Conservation (phyloP, 2,797 vertebrate genomes). For the Capromys pilorides region DNA sequence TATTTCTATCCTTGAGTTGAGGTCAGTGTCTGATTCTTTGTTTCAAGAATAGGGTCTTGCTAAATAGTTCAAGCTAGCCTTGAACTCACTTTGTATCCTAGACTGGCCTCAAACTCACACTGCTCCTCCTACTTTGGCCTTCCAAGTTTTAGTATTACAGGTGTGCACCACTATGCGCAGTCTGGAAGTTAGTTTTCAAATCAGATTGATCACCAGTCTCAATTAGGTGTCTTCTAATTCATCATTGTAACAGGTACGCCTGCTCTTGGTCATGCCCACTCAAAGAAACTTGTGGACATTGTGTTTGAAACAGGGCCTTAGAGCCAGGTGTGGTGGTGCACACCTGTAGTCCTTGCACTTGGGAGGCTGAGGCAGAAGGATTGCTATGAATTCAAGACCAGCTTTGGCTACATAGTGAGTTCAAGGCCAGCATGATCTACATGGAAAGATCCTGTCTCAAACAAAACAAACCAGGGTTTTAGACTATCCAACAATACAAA, state of each 20-base stretch:
- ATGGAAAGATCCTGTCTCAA: background rate
- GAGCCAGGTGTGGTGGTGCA: background rate
- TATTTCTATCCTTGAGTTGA: slow-evolving; percentile 51
- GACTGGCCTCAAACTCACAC: background rate
- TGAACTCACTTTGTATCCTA: background rate
- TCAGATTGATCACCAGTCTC: slow-evolving; percentile 11
- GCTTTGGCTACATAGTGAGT: background rate
- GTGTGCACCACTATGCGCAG: background rate
- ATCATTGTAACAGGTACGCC: background rate
- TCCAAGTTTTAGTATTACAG: background rate
- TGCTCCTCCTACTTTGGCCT: background rate
- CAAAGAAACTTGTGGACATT: slow-evolving; percentile 33
- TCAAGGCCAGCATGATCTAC: background rate
- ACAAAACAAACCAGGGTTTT: background rate
- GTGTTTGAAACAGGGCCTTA: background rate
- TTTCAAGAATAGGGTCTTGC: background rate
- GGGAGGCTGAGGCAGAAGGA: background rate
- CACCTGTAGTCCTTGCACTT: background rate
- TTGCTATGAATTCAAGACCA: background rate
- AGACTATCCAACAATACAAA: slow-evolving; percentile 43
- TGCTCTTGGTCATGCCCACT: background rate
- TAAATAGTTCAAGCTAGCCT: background rate
- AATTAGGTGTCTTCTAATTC: slow-evolving; percentile 42
- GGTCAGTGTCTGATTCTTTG: background rate
- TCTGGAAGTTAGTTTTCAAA: slow-evolving; percentile 33